Percentiles rank a stretch among this genome's conserved stretches.
Conservation (phyloP, 2,797 vertebrate genomes). For the Linurgus olivaceus region DNA sequence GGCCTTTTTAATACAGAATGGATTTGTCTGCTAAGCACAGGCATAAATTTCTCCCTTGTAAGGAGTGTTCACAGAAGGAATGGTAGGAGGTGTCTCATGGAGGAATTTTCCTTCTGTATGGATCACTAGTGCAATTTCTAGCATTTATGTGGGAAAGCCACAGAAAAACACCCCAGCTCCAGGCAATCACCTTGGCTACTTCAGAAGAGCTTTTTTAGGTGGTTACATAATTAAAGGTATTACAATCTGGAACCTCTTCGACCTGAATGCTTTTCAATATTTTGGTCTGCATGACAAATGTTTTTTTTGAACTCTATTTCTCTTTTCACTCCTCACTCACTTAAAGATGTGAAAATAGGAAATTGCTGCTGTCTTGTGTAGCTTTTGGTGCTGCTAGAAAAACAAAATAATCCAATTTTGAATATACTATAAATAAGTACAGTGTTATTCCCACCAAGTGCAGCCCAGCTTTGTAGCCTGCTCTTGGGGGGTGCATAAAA, state of each 20-base stretch:
- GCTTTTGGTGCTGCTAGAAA: neutral
- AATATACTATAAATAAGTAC: neutral
- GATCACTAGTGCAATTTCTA: neutral
- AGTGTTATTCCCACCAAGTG: too few relatives aligned
- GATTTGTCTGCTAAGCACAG: neutral
- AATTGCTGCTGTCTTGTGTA: neutral
- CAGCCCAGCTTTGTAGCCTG: neutral
- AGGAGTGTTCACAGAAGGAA: neutral
- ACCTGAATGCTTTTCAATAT: neutral
- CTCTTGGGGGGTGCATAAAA: constrained; percentile 28
- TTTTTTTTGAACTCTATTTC: neutral
- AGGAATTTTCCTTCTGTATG: neutral
- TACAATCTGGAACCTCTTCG: neutral
- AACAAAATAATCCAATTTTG: neutral
- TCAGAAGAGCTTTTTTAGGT: neutral
- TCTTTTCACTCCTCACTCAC: neutral
- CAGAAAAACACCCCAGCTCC: neutral
- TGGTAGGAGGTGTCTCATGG: neutral
- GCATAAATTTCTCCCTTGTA: neutral
- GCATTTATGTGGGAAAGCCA: neutral
- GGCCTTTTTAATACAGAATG: neutral
- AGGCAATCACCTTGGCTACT: neutral
- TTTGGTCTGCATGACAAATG: neutral
- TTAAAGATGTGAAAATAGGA: neutral
- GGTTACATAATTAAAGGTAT: neutral